Evolutionary conservation across 2,113 vertebrate species (phyloP).

Genomic region (Hemiprocne comata): DNA sequence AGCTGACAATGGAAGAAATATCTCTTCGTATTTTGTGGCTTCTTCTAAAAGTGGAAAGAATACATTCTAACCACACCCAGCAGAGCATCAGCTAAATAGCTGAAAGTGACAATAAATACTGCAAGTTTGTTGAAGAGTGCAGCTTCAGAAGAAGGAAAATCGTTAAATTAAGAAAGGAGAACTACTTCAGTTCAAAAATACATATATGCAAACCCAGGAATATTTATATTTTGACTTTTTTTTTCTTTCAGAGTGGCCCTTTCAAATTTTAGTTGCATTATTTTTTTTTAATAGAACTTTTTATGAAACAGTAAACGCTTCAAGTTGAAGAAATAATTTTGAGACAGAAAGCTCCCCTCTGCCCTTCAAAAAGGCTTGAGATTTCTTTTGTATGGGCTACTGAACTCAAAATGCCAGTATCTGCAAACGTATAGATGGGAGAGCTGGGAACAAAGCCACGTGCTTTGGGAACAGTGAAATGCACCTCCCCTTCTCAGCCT

Average conservation of each 20-base stretch:
- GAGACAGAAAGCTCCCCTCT: not conserved
- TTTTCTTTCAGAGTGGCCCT: not conserved
- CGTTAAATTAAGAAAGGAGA: not conserved
- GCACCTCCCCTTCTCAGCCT: not conserved
- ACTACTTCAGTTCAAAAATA: not conserved
- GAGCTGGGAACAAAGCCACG: not conserved
- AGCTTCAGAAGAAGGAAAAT: not conserved
- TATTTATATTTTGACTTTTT: not conserved
- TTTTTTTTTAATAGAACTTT: not conserved
- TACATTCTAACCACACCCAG: not conserved
- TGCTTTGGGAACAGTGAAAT: not conserved
- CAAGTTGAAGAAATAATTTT: not conserved
- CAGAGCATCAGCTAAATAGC: not conserved
- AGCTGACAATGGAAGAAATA: not conserved
- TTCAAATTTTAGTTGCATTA: not conserved
- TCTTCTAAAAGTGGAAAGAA: not conserved
- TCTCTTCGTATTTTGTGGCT: not conserved
- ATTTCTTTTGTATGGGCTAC: not conserved
- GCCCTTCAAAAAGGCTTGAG: not conserved
- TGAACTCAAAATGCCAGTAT: not conserved
- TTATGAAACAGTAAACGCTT: not conserved
- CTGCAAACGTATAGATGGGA: not conserved
- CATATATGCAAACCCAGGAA: fast-evolving
- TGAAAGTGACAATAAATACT: not conserved
- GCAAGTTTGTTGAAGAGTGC: not conserved